Percentiles rank a stretch among this genome's conserved stretches.
Evolutionary conservation across 2,888 invertebrate species (phyloP).

Genomic region (Acrobasis suavella): DNA sequence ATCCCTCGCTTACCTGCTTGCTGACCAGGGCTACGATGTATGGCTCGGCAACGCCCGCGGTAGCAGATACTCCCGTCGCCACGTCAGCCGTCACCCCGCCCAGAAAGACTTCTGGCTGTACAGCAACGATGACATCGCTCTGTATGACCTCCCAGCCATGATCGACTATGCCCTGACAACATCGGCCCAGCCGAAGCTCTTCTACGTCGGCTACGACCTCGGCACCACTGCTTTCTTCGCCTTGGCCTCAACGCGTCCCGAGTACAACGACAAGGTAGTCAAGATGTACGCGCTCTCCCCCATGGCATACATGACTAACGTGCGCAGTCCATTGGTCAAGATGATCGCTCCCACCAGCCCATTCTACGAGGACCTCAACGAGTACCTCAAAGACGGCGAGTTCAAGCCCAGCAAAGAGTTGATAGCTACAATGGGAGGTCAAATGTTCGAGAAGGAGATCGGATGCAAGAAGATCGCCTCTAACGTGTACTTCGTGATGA

Average conservation of each 20-base stretch:
- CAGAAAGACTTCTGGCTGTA: neutral
- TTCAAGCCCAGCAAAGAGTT: conserved; percentile 59
- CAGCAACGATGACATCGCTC: conserved; percentile 85
- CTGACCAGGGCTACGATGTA: conserved; percentile 85
- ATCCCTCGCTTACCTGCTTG: conserved; percentile 71
- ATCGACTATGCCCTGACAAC: conserved; percentile 86
- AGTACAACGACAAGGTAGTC: conserved; percentile 65
- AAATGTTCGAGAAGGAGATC: conserved; percentile 58
- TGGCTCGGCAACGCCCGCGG: conserved; percentile 92
- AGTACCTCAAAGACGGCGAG: conserved; percentile 54
- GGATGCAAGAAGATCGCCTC: conserved; percentile 60
- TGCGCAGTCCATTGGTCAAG: conserved; percentile 67
- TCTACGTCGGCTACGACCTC: conserved; percentile 88
- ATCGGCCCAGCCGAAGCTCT: conserved; percentile 76
- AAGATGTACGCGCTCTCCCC: conserved; percentile 57
- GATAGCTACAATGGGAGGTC: conserved; percentile 57
- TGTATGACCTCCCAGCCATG: conserved; percentile 89
- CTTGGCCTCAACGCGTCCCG: conserved; percentile 75
- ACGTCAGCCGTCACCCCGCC: conserved; percentile 45
- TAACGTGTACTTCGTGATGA: conserved; percentile 83
- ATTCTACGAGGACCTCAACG: conserved; percentile 47
- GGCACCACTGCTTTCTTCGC: conserved; percentile 84
- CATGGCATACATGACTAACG: conserved; percentile 69
- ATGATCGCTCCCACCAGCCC: conserved; percentile 65
- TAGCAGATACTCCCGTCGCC: conserved; percentile 84